Evolutionary conservation across 2,888 invertebrate species (phyloP).

Genomic region (Parasteatoda lunata): DNA sequence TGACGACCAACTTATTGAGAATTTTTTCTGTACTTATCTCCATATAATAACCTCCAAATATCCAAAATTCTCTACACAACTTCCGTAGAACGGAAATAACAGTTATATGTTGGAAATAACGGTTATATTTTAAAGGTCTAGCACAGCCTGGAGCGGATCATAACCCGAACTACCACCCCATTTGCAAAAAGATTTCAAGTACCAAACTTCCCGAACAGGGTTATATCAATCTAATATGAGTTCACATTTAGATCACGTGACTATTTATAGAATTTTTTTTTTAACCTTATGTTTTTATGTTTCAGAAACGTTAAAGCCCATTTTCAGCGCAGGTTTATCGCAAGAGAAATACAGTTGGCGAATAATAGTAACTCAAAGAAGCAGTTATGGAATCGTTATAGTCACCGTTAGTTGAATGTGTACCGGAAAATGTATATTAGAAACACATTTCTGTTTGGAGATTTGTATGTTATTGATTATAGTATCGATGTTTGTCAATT

Average conservation of each 20-base stretch:
- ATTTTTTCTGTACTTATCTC: too few relatives aligned
- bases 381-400: slow-evolving; percentile 36
- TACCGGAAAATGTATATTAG: not conserved
- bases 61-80: too few relatives aligned
- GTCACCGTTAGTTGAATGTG: not conserved
- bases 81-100: too few relatives aligned
- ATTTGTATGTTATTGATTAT: not conserved
- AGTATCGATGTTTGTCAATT: too few relatives aligned
- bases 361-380: slow-evolving; percentile 61
- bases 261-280: not conserved
- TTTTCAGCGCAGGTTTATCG: slow-evolving; percentile 41
- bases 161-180: not conserved
- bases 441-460: not conserved
- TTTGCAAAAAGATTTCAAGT: not conserved
- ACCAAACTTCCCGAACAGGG: slow-evolving; percentile 2
- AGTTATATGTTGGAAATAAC: not conserved
- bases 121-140: not conserved
- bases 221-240: not conserved
- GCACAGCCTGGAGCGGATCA: not conserved
- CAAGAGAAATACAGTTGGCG: slow-evolving; percentile 59
- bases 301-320: slow-evolving; percentile 49
- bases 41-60: too few relatives aligned
- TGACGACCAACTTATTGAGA: too few relatives aligned
- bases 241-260: not conserved
- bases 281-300: not conserved